These are phyloP conservation scores for Anomalospiza imberbis DNA, from an alignment of 2,797 vertebrate genomes.

Conservation along the genomic window DNA sequence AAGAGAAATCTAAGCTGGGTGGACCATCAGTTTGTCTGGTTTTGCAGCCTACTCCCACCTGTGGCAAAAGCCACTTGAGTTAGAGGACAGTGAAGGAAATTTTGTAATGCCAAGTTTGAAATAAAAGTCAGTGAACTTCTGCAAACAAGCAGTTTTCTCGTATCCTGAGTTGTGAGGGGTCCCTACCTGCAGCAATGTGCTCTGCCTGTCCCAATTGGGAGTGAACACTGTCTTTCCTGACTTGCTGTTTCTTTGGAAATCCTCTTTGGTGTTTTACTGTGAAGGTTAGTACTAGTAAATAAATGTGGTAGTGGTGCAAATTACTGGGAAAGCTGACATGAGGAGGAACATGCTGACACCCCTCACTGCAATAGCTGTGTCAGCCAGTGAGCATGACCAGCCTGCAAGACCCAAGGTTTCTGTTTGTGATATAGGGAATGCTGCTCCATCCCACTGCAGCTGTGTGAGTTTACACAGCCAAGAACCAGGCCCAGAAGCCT, in stretches of 20 bases:
- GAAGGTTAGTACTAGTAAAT: neutral
- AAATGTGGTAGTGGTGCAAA: neutral
- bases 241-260: neutral
- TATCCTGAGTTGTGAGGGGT: neutral
- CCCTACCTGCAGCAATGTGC: neutral
- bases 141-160: accelerated
- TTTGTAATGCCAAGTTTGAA: neutral
- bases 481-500: neutral
- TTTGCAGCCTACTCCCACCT: neutral
- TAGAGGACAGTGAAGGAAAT: neutral
- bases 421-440: neutral
- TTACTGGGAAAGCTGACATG: neutral
- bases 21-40: neutral
- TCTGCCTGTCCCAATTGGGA: neutral
- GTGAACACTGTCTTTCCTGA: neutral
- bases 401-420: neutral
- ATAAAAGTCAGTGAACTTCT: neutral
- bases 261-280: neutral
- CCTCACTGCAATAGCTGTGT: neutral
- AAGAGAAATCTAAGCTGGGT: neutral
- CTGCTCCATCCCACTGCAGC: neutral
- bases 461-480: neutral
- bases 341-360: neutral
- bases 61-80: neutral
- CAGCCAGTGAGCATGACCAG: neutral